Evolutionary conservation across 2,888 invertebrate species (phyloP), one percentile per base, ranked within the genome.

Genomic region (Anaspis maculata): DNA sequence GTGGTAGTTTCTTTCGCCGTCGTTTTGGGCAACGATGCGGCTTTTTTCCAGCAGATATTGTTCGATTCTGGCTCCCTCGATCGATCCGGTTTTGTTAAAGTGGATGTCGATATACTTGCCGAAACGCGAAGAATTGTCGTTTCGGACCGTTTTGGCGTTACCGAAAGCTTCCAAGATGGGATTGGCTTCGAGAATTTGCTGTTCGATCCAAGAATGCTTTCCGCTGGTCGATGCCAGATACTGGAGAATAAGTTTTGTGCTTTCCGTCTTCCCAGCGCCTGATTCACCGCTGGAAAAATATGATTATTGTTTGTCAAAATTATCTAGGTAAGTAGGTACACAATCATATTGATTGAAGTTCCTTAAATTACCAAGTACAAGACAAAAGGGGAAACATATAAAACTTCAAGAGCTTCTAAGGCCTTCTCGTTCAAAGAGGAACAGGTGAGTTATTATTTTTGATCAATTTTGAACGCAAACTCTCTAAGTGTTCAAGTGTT

Each of bases 151-250:
- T 70, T 92, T 94, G 0, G 95, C 94, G 67, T 96, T 96, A 33
- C 95, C 95, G 59, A 96, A 96, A 1, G 95, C 95, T 75, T 96
- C 95, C 57, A 96, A 71, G 48, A 96, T 89, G 0, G 95, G 94
- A 72, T 96, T 96, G 0, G 95, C 88, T 67, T 95, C 94, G 44
- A 96, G 77, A 38, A 96, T 94, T 65, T 96, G 95, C 57, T 96
- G 92, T 63, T 95, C 95, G 39, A 95, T 91, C 94, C 94, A 94
- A 0, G 91, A 91, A 64, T 94, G 94, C 57, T 94, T 90, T 1
- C 92, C 94, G 58, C 89, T 90, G 7, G 88, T 85, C 1, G 92
- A 87, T 2, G 95, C 92, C 51, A 96, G 67, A 63, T 94, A 96
- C 64, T 95, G 94, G 1, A 96, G 71, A 44, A 95, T 83, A 34